Conservation (phyloP, 2,797 vertebrate species). For the Phyllotis vaccarum region DNA sequence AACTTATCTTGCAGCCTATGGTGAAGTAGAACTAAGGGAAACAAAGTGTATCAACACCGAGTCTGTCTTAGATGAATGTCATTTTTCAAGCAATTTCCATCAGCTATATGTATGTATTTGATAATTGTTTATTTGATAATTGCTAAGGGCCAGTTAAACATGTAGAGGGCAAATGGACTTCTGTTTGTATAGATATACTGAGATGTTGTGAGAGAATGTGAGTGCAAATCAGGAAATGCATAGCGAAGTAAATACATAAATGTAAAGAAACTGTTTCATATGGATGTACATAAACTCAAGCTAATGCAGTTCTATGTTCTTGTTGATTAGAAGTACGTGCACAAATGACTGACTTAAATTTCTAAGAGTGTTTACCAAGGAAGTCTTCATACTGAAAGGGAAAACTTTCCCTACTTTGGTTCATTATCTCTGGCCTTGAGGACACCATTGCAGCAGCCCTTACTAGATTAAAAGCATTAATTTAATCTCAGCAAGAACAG, state of each 20-base stretch:
- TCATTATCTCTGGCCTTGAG: too few species aligned
- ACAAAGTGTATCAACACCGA: not conserved
- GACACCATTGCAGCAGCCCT: not conserved
- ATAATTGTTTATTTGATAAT: too few species aligned
- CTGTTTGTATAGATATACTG: not conserved
- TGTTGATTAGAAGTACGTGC: too few species aligned
- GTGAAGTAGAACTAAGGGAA: not conserved
- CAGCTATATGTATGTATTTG: not conserved
- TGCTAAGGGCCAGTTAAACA: too few species aligned
- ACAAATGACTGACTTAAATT: not conserved
- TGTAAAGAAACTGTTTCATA: not conserved
- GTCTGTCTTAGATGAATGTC: not conserved
- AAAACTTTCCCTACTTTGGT: too few species aligned
- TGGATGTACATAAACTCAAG: too few species aligned
- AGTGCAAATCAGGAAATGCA: not conserved
- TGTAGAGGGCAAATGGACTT: too few species aligned
- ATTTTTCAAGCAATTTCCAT: not conserved
- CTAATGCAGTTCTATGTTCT: too few species aligned
- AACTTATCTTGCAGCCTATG: rapidly evolving
- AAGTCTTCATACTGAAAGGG: not conserved
- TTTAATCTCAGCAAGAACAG: not conserved
- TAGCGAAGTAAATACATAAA: not conserved
- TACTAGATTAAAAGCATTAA: not conserved
- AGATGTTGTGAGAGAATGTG: not conserved
- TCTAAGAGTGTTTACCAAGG: not conserved